Evolutionary conservation across 2,113 vertebrate species (phyloP).

Genomic region (Nannobrachium achirus): DNA sequence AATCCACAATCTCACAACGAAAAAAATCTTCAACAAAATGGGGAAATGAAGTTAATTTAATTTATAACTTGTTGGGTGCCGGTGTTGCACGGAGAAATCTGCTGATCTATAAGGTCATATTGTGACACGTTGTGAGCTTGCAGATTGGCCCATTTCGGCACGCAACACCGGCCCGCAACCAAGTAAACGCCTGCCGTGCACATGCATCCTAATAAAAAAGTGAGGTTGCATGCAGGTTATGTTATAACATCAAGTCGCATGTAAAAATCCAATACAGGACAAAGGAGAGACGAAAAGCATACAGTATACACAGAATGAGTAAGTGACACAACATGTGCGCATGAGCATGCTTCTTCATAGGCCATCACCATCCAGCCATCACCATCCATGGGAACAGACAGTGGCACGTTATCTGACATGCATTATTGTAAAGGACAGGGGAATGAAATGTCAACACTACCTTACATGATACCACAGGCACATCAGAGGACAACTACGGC

Average conservation of each 20-base stretch:
- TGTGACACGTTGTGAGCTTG: too few relatives aligned
- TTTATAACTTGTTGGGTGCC: too few relatives aligned
- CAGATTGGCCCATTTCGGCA: too few relatives aligned
- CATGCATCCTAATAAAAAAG: too few relatives aligned
- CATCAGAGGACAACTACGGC: conserved; percentile 6
- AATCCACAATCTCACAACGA: too few relatives aligned
- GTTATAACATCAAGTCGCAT: background rate
- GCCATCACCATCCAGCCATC: background rate
- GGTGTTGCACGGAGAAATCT: too few relatives aligned
- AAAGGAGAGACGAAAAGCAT: background rate
- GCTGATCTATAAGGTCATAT: too few relatives aligned
- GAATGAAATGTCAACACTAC: conserved; percentile 10
- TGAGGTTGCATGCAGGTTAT: background rate
- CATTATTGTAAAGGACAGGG: background rate
- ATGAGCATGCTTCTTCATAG: background rate
- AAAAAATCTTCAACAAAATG: too few relatives aligned
- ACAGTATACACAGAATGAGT: background rate
- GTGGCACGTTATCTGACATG: background rate
- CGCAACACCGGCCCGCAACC: too few relatives aligned
- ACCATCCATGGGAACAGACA: background rate
- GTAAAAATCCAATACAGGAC: background rate
- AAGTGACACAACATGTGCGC: background rate
- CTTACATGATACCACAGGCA: conserved; percentile 13
- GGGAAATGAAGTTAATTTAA: too few relatives aligned
- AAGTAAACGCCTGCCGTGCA: too few relatives aligned